A percentile compares a stretch with the other conserved stretches of the same genome.
Conservation (phyloP, 2,797 vertebrate species). For the Adrianichthys oophorus region DNA sequence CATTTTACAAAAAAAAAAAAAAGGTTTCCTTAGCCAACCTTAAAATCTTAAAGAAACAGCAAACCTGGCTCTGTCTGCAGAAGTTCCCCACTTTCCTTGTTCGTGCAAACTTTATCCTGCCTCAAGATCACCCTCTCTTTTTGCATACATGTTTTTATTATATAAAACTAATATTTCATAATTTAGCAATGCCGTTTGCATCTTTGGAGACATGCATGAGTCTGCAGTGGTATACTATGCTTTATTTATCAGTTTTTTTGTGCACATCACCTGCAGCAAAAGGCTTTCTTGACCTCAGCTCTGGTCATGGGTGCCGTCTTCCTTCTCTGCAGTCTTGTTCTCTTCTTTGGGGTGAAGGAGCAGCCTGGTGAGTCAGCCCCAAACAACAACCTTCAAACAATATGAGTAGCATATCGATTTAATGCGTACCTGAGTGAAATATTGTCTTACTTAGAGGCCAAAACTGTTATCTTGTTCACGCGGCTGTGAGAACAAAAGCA, state of each 20-base stretch:
- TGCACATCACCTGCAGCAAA: constrained; percentile 38
- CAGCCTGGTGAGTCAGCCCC: constrained; percentile 55
- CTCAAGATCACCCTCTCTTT: no score
- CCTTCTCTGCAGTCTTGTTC: constrained; percentile 71
- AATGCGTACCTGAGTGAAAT: not conserved
- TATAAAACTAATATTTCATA: not conserved
- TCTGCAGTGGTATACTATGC: constrained; percentile 3
- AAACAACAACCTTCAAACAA: not conserved
- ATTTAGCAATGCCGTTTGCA: constrained; percentile 1
- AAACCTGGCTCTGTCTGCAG: not conserved
- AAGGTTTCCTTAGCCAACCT: not conserved
- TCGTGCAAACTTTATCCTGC: not conserved
- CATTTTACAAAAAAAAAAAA: not conserved
- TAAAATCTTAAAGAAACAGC: not conserved
- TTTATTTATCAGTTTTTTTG: constrained; percentile 15
- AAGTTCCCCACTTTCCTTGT: not conserved
- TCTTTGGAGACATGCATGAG: not conserved
- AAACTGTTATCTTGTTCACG: no score
- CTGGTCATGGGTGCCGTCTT: constrained; percentile 60
- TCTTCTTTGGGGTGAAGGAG: constrained; percentile 74
- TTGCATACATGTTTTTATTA: not conserved
- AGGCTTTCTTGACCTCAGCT: constrained; percentile 68
- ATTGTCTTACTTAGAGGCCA: no score
- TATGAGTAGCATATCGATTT: not conserved
- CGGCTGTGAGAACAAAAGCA: no score